A percentile compares a stretch with the other conserved stretches of the same genome.
These are phyloP conservation scores for Pseudomyrmex pallidus DNA, from an alignment of 1,140 invertebrate species.

Conservation along the genomic window DNA sequence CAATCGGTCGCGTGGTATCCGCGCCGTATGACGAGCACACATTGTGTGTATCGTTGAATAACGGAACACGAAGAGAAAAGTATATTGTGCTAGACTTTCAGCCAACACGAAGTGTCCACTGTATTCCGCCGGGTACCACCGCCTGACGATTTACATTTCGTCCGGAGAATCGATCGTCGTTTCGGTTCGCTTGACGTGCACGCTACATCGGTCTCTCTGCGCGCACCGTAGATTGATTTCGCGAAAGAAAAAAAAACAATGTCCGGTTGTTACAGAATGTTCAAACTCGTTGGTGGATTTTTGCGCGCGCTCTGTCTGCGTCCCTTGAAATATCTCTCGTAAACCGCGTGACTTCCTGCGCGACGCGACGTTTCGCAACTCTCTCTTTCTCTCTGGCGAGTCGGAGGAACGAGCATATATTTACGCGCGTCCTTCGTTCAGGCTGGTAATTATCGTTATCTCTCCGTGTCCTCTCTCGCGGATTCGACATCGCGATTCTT, in stretches of 20 bases:
- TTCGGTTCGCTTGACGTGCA: conserved; percentile 42
- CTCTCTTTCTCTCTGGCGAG: too few relatives aligned
- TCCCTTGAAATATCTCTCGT: conserved; percentile 26
- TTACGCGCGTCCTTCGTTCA: background rate
- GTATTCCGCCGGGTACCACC: background rate
- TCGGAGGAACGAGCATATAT: background rate
- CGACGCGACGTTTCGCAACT: background rate
- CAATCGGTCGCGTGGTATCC: conserved; percentile 44
- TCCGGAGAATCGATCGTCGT: conserved; percentile 48
- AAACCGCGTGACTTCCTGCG: conserved; percentile 5
- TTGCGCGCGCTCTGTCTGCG: background rate
- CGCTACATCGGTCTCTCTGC: conserved; percentile 19
- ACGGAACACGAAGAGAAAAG: conserved; percentile 29
- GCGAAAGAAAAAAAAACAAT: conserved; percentile 10
- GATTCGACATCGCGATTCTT: background rate
- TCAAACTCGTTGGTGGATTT: conserved; percentile 20
- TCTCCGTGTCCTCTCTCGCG: background rate
- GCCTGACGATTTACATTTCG: conserved; percentile 48
- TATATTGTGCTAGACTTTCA: conserved; percentile 43
- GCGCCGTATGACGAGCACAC: conserved; percentile 20
- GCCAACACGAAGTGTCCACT: conserved; percentile 32
- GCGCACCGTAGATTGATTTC: conserved; percentile 45
- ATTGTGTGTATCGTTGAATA: conserved; percentile 52
- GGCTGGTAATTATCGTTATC: background rate
- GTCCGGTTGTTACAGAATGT: conserved; percentile 6